A percentile compares a stretch with the other conserved stretches of the same genome.
phyloP scores from a whole-genome alignment of 2,888 invertebrate species.

The Eremobia ochroleuca region DNA sequence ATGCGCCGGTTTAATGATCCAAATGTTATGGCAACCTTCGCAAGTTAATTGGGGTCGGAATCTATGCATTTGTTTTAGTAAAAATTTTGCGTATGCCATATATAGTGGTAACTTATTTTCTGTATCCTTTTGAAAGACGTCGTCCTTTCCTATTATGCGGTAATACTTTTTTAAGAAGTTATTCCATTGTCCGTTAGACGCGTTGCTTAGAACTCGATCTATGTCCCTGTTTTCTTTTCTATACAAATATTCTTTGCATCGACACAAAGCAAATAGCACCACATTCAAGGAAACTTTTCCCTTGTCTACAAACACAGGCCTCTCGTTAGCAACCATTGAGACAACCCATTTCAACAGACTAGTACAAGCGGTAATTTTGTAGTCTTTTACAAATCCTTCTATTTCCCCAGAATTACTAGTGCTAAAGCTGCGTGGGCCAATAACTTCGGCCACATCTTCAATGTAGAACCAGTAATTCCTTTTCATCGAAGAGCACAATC shows the following conservation, averaged over 20 bases:
- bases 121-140: constrained; percentile 85
- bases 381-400: constrained; percentile 93
- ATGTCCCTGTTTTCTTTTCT: constrained; percentile 92
- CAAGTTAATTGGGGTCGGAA: constrained; percentile 92
- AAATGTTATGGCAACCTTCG: constrained; percentile 96
- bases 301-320: constrained; percentile 85
- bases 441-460: constrained; percentile 91
- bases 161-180: constrained; percentile 93
- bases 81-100: constrained; percentile 87
- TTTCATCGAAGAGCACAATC: constrained; percentile 90
- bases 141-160: constrained; percentile 91
- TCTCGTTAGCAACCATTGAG: constrained; percentile 82
- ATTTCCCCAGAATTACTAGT: constrained; percentile 90
- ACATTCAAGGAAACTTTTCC: constrained; percentile 91
- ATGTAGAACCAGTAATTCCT: constrained; percentile 92
- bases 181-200: constrained; percentile 92
- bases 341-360: constrained; percentile 93
- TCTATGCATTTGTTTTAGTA: constrained; percentile 91
- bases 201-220: constrained; percentile 84
- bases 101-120: constrained; percentile 81
- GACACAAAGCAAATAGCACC: constrained; percentile 93
- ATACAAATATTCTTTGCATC: constrained; percentile 92
- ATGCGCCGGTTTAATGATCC: constrained; percentile 97
- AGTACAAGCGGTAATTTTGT: constrained; percentile 94
- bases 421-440: constrained; percentile 94